Conservation (phyloP, 2,888 invertebrate species). For the Thymelicus acteon region DNA sequence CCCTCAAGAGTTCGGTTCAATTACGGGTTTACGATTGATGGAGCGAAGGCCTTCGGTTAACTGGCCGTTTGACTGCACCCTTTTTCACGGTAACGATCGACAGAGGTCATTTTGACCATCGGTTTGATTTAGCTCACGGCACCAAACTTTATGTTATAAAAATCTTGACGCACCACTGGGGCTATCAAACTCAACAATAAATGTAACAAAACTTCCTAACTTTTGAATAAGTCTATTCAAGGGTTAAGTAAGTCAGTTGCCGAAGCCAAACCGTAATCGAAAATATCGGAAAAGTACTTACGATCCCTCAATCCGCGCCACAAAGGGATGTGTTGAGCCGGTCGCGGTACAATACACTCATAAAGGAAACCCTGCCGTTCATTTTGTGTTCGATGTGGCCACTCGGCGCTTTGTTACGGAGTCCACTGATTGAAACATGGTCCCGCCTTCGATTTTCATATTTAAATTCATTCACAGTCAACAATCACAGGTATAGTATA, state of each 20-base stretch:
- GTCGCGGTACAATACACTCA: neutral
- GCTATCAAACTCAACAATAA: neutral
- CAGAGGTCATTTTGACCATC: neutral
- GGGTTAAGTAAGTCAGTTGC: neutral
- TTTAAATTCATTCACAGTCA: too few relatives aligned
- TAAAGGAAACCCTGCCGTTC: neutral
- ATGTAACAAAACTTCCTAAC: neutral
- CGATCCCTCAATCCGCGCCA: neutral
- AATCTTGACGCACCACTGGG: neutral
- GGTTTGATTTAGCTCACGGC: neutral
- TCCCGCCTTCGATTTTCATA: neutral
- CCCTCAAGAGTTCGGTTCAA: neutral
- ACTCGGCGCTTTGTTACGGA: neutral
- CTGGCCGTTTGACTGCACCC: neutral
- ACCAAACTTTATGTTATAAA: neutral
- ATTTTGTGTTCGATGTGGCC: neutral
- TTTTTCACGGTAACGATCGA: neutral
- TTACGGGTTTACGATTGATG: neutral
- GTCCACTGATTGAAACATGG: neutral
- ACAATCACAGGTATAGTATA: too few relatives aligned
- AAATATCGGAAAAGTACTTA: conserved; percentile 1
- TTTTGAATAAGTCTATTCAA: neutral
- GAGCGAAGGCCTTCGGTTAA: neutral
- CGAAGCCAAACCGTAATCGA: neutral
- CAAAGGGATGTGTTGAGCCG: conserved; percentile 5